phyloP scores from a whole-genome alignment of 35 echinoderm and acorn worm genomes.

The Ophioderma brevispina region DNA sequence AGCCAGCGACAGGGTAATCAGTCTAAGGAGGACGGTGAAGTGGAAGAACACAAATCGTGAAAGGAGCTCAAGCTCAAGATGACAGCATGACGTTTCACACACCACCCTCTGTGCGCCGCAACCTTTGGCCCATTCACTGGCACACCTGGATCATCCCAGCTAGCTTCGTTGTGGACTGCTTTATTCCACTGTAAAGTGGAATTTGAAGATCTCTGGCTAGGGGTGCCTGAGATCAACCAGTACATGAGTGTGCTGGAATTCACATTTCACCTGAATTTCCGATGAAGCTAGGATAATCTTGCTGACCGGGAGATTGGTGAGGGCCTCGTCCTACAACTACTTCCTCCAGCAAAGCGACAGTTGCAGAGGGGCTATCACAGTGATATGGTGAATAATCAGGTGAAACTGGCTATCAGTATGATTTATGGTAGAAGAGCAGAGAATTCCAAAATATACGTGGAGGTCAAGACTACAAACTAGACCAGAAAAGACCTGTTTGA shows the following conservation, averaged over 20 bases:
- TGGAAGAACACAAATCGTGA: background rate
- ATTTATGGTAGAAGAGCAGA: background rate
- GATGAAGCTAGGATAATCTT: background rate
- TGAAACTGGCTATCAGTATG: constrained; percentile 39
- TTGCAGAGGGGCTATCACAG: background rate
- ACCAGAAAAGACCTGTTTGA: no score
- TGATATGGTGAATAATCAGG: constrained; percentile 18
- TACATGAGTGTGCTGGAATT: background rate
- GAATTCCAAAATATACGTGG: no score
- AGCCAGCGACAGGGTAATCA: no score
- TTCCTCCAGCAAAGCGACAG: background rate
- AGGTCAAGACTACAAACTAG: no score
- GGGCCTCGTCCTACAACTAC: constrained; percentile 19
- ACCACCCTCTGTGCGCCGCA: background rate
- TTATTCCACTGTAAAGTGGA: constrained; percentile 6
- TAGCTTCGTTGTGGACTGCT: background rate
- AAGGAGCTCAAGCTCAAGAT: background rate
- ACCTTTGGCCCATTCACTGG: background rate
- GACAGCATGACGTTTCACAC: background rate
- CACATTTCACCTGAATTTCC: background rate
- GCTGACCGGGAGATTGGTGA: constrained; percentile 15
- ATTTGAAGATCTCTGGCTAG: constrained; percentile 31
- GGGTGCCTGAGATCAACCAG: constrained; percentile 13
- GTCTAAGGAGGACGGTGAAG: background rate
- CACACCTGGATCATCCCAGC: background rate